Evolutionary conservation across 1,140 invertebrate species (phyloP).

Genomic region (Achatina immaculata): DNA sequence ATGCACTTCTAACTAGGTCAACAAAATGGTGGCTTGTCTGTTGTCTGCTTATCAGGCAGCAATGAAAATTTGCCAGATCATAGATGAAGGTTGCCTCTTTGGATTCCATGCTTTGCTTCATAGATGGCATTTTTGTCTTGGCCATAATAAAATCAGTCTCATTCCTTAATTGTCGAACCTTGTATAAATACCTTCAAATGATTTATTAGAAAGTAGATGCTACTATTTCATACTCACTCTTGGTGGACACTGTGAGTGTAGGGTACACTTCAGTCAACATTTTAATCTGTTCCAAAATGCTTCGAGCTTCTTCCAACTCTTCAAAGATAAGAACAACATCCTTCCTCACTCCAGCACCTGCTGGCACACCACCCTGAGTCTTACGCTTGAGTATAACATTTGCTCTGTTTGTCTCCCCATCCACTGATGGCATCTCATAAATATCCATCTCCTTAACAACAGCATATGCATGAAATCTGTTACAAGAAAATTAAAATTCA

Average conservation of each 20-base stretch:
- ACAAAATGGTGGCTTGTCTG: too few species aligned
- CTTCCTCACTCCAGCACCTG: conserved; percentile 67
- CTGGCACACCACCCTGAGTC: conserved; percentile 67
- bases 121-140: too few species aligned
- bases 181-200: too few species aligned
- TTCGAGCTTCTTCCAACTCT: conserved; percentile 69
- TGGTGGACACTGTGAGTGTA: conserved; percentile 37
- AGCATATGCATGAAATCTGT: conserved; percentile 71
- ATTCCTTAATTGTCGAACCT: too few species aligned
- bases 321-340: conserved; percentile 70
- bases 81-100: too few species aligned
- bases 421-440: conserved; percentile 59
- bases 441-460: conserved; percentile 70
- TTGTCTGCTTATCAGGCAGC: too few species aligned
- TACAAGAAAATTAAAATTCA: background rate
- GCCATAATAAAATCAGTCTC: too few species aligned
- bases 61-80: too few species aligned
- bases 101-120: too few species aligned
- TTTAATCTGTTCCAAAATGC: conserved; percentile 64
- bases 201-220: too few species aligned
- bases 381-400: conserved; percentile 69
- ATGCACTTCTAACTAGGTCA: too few species aligned
- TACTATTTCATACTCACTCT: too few species aligned
- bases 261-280: conserved; percentile 61
- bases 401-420: conserved; percentile 58